A percentile compares a stretch with the other conserved stretches of the same genome.
Conservation (phyloP, 2,888 invertebrate genomes). For the Meganola albula region DNA sequence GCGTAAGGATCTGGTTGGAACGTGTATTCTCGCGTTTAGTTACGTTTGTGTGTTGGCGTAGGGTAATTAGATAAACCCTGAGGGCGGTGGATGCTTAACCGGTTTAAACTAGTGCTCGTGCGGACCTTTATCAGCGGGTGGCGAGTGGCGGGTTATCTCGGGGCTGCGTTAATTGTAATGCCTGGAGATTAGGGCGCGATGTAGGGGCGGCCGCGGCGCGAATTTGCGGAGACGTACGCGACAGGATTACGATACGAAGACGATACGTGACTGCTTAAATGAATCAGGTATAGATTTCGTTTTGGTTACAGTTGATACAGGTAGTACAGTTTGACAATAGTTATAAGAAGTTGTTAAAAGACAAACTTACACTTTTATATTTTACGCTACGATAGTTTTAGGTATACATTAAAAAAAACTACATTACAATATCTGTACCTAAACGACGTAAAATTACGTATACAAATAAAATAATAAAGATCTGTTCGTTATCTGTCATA, state of each 20-base stretch:
- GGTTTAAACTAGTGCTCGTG: conserved; percentile 68
- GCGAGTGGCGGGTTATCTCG: conserved; percentile 74
- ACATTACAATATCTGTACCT: too few relatives aligned
- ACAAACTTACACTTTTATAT: too few relatives aligned
- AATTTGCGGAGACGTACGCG: conserved; percentile 31
- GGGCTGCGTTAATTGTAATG: conserved; percentile 76
- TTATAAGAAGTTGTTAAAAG: conserved; percentile 7
- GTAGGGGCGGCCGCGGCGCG: conserved; percentile 45
- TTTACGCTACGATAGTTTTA: too few relatives aligned
- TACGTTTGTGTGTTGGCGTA: conserved; percentile 47
- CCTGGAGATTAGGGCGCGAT: conserved; percentile 68
- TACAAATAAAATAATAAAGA: too few relatives aligned
- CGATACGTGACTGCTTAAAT: conserved; percentile 39
- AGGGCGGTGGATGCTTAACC: conserved; percentile 71
- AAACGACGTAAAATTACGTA: too few relatives aligned
- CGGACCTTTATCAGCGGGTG: conserved; percentile 73
- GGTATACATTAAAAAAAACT: too few relatives aligned
- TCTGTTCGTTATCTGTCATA: too few relatives aligned
- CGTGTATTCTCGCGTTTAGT: conserved; percentile 30
- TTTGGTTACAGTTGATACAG: too few relatives aligned
- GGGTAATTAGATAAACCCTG: conserved; percentile 75
- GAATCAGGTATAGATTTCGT: conserved; percentile 23
- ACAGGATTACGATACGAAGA: conserved; percentile 44
- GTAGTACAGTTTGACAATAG: too few relatives aligned
- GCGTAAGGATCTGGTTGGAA: conserved; percentile 33